Evolutionary conservation across 2,113 vertebrate genomes (phyloP).

Genomic region (Saimiri boliviensis): DNA sequence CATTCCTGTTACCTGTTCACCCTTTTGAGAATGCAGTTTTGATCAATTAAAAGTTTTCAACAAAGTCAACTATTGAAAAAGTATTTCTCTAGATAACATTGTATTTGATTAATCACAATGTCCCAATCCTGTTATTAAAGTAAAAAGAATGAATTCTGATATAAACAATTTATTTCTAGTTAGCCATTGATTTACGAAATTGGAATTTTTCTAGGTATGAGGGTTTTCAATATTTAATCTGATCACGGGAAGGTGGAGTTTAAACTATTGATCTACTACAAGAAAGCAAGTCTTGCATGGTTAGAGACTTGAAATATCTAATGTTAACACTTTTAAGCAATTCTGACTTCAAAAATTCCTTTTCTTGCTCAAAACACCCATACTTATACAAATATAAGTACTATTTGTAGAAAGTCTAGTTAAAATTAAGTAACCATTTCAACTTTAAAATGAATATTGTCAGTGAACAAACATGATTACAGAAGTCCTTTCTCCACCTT

Average conservation of each 20-base stretch:
- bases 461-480: slow-evolving; percentile 56
- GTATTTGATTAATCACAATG: neutral
- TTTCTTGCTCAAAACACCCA: neutral
- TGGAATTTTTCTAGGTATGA: neutral
- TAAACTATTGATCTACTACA: neutral
- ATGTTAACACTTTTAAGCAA: slow-evolving; percentile 15
- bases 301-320: neutral
- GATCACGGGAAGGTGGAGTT: neutral
- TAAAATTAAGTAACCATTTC: slow-evolving; percentile 44
- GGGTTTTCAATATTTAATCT: neutral
- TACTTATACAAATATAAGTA: neutral
- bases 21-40: neutral
- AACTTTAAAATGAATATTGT: slow-evolving; percentile 40
- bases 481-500: slow-evolving; percentile 45
- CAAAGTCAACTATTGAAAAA: neutral
- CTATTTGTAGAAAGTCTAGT: slow-evolving; percentile 15
- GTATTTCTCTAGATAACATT: neutral
- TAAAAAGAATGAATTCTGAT: neutral
- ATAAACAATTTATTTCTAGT: neutral
- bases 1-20: neutral
- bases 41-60: neutral
- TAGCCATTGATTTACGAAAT: neutral
- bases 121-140: neutral
- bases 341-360: slow-evolving; percentile 45
- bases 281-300: neutral